phyloP scores from a whole-genome alignment of 2,888 invertebrate genomes.

The Lepidocyrtoides sp. region DNA sequence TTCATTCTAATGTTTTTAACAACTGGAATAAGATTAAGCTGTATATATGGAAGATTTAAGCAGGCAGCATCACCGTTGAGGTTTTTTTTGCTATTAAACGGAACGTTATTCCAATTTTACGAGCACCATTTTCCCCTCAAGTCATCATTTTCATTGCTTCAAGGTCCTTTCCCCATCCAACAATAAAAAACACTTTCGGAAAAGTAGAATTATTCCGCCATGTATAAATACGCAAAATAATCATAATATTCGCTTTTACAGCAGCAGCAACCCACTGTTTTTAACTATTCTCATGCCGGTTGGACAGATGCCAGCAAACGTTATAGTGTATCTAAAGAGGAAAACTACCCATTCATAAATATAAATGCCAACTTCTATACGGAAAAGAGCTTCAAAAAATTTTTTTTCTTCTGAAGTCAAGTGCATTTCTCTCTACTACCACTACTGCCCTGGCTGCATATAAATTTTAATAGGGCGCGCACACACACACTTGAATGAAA shows the following conservation, averaged over 20 bases:
- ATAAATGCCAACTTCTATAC: background rate
- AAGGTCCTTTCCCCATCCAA: constrained; percentile 52
- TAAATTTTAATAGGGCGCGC: constrained; percentile 10
- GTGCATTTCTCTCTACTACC: too few species aligned
- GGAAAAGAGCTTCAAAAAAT: background rate
- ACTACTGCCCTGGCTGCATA: background rate
- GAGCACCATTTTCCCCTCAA: constrained; percentile 49
- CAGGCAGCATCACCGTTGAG: background rate
- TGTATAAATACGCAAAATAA: constrained; percentile 64
- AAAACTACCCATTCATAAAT: constrained; percentile 11
- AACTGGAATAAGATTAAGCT: background rate
- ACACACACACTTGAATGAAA: constrained; percentile 29
- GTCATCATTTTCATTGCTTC: constrained; percentile 53
- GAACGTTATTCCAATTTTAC: constrained; percentile 66
- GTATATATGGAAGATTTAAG: background rate
- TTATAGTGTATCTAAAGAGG: background rate
- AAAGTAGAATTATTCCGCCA: background rate
- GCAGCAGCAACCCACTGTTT: constrained; percentile 30
- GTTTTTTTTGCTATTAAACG: background rate
- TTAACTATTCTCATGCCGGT: constrained; percentile 7
- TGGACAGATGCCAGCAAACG: background rate
- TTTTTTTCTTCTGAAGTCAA: background rate
- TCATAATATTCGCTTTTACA: constrained; percentile 4
- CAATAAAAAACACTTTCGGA: background rate
- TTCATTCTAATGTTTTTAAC: too few species aligned